Base-by-base conservation (phyloP, 1,140 invertebrate species). In the Periplaneta americana region DNA sequence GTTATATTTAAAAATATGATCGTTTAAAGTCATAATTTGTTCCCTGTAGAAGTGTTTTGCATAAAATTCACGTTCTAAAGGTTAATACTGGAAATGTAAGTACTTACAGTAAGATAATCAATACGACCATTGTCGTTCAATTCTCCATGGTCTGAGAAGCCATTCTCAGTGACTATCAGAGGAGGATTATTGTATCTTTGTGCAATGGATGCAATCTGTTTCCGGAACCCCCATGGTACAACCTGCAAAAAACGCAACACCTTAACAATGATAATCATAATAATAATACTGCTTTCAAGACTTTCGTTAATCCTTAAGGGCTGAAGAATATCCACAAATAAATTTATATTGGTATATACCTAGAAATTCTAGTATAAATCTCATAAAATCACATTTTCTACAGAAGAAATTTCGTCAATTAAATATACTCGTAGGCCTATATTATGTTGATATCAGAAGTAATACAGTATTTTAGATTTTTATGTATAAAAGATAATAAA, bases 241-340 rank as follows among this genome's bases (percentile, higher is more conserved):
- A 84, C 84, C 57, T 79, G 57, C 28, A 57, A 66, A 89, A 85
- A 84, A 91, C 88, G 4, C 89, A 83, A 18, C 85, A 57, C 1
- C 85, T 89, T 81, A 93, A 90, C 6, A 78, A 82, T 0, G 91
- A 91, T 0, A 93, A 87, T 76, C 91, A 86, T 1, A 91, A 91
- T 34, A 81, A 48, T 5, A n/a, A n/a, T n/a, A n/a, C n/a, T n/a
- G n/a, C n/a, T n/a, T n/a, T n/a, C n/a, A n/a, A n/a, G 81, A 31
- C 37, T 86, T 88, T 13, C 88, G 88, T 86, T 91, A 86, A 1
- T 83, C 79, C n/a, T n/a, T n/a, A n/a, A n/a, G n/a, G n/a, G n/a
- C n/a, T 74, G 82, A 76, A 83, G 90, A 91, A 28, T 89, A 88
- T 32, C 87, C 82, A 17, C 79, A 84, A n/a, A 92, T 86, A 4